Evolutionary conservation across 35 echinoderm and acorn worm genomes (phyloP).

Genomic region (Stichopus chloronotus): DNA sequence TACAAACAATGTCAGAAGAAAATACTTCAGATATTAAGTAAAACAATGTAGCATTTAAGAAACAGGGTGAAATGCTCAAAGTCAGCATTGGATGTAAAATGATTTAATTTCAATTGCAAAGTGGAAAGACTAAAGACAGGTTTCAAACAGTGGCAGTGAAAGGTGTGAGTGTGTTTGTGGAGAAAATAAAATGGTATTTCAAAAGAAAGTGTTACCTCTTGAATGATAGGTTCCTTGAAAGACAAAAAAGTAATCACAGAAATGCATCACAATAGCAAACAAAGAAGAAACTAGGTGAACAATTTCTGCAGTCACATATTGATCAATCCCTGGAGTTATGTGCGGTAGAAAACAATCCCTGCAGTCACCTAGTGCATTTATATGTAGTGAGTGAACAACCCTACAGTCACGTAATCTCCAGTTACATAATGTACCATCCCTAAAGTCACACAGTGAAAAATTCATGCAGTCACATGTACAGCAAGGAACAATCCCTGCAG

Average conservation of each 20-base stretch:
- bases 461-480: no score
- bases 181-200: background rate
- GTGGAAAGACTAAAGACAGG: background rate
- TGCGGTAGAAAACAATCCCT: no score
- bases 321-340: no score
- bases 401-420: no score
- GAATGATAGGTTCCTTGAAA: background rate
- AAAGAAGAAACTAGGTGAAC: background rate
- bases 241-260: background rate
- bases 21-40: background rate
- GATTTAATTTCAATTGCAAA: background rate
- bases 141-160: background rate
- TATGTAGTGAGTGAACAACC: no score
- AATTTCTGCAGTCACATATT: no score
- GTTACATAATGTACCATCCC: no score
- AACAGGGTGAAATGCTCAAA: background rate
- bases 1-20: background rate
- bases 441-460: no score
- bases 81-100: background rate
- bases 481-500: no score
- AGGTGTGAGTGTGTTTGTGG: background rate
- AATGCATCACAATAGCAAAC: background rate
- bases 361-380: no score
- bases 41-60: background rate
- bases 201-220: background rate